Base-by-base conservation (phyloP, 2,797 vertebrate genomes). In the Clamator glandarius region DNA sequence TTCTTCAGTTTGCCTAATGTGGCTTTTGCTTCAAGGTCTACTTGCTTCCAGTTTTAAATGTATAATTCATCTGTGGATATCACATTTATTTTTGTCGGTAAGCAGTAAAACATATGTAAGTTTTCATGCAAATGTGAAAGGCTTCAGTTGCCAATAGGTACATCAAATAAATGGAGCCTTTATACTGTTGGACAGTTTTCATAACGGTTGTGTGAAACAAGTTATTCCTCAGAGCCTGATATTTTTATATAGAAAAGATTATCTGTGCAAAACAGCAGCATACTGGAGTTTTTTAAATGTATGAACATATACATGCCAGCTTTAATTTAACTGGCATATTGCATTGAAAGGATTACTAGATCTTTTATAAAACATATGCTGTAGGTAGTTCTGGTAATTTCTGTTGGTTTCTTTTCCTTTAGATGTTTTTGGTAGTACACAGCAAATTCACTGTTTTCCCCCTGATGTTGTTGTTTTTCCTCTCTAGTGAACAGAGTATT, bases 401-500 rank as follows among this genome's bases (percentile, higher is more conserved):
- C 41, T 73, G 14, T 52, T 88, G 25, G 0, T 21, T 68, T 52
- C 9, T 61, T 80, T 83, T 52, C 31, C 41, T 83, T 62, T 36
- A 55, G 44, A 25, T 44, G 12, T 66, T 92, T 92, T 89, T 7
- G 4, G 26, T 59, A 55, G 31, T 21, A 70, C 8, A 11, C 46
- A 77, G 44, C 5, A 67, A 72, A 83, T 85, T 84, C 57, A 83
- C 23, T 84, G 1, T 74, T 74, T 61, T 68, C 73, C 31, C 17
- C 29, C 57, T 55, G 14, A 33, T 93, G 50, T 89, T 85, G 67
- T 83, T 72, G 20, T 48, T 96, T 90, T 95, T 74, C 33, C 39
- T 91, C 73, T 82, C 31, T 97, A 99, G 99, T 96, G 99, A 99
- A 98, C 99, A 99, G 98, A 99, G 99, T 96, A 99, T 99, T 98